Percentiles rank a stretch among this genome's conserved stretches.
Conservation (phyloP, 2,113 vertebrate genomes). For the Plecturocebus donacophilus region DNA sequence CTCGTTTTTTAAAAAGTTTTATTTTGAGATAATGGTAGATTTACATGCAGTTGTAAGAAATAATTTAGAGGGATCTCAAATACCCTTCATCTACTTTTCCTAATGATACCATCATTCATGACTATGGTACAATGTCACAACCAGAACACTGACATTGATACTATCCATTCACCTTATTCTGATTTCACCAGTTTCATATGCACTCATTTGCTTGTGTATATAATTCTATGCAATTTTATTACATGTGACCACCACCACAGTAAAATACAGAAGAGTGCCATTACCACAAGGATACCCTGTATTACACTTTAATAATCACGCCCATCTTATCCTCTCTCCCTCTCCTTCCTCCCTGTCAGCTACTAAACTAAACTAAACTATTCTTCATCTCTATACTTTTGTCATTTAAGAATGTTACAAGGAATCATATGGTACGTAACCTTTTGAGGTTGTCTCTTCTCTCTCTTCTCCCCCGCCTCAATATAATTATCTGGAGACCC, state of each 20-base stretch:
- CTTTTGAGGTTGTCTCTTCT: not conserved
- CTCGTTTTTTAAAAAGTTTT: not conserved
- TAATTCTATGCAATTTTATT: not conserved
- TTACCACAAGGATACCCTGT: not conserved
- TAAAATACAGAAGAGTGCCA: not conserved
- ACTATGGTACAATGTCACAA: not conserved
- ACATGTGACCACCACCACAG: not conserved
- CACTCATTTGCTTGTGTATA: not conserved
- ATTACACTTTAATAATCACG: not conserved
- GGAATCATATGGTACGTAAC: not conserved
- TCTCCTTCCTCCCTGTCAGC: not conserved
- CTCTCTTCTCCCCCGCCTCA: too few relatives aligned
- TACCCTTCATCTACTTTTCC: not conserved
- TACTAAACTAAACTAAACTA: not conserved
- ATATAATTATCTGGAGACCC: not conserved
- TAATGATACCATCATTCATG: not conserved
- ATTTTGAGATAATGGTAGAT: slow-evolving; percentile 2
- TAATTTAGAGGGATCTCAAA: not conserved
- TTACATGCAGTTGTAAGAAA: slow-evolving; percentile 20
- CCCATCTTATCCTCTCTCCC: not conserved
- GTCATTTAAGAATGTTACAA: slow-evolving; percentile 11
- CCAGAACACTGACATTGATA: not conserved
- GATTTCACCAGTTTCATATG: not conserved
- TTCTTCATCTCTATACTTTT: not conserved
- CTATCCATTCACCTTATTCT: not conserved